Conservation (phyloP, 2,888 invertebrate species). For the Imbricaverruca yamaguchii region DNA sequence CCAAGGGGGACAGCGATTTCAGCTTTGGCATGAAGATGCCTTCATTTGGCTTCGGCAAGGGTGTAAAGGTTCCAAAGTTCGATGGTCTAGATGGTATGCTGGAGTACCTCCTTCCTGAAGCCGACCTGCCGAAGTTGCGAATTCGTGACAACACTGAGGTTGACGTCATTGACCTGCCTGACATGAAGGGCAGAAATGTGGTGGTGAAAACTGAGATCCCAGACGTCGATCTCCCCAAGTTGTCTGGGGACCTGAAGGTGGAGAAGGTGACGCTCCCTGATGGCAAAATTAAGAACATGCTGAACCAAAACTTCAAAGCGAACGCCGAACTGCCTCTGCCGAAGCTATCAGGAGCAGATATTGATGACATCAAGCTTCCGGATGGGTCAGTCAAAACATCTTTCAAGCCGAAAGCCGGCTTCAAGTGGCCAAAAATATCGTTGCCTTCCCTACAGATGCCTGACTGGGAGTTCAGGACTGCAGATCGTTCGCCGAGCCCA, state of each 20-base stretch:
- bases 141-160: too few species aligned
- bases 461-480: not conserved
- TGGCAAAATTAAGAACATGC: not conserved
- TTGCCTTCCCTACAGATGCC: not conserved
- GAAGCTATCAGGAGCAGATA: slow-evolving; percentile 1
- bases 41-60: too few species aligned
- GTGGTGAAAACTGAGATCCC: not conserved
- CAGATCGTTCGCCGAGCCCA: not conserved
- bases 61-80: too few species aligned
- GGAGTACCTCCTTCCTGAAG: too few species aligned
- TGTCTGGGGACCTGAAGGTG: not conserved
- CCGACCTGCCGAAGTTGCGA: too few species aligned
- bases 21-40: too few species aligned
- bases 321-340: not conserved
- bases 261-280: not conserved
- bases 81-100: too few species aligned
- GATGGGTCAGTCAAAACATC: not conserved
- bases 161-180: too few species aligned
- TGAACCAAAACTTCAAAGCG: not conserved
- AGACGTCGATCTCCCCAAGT: not conserved
- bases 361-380: not conserved
- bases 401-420: slow-evolving; percentile 1
- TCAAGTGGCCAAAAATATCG: not conserved
- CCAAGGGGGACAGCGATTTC: too few species aligned
- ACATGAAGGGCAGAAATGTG: too few species aligned